These are phyloP conservation scores for Abscondita cerata DNA, from an alignment of 2,888 invertebrate genomes.

Conservation along the genomic window DNA sequence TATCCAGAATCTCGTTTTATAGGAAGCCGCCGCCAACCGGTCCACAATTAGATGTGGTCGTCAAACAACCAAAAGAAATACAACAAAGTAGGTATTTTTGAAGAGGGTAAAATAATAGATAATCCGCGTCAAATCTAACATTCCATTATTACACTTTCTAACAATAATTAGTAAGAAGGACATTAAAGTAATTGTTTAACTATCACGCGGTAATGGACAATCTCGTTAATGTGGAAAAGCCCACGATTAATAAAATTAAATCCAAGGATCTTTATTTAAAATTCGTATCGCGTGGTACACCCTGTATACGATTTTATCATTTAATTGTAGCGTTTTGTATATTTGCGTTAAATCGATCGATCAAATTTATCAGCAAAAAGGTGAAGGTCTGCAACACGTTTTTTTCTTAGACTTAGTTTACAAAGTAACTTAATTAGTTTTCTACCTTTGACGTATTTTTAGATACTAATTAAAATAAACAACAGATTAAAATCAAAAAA, in stretches of 20 bases:
- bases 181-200: conserved; percentile 10
- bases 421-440: neutral
- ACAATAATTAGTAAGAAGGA: conserved; percentile 1
- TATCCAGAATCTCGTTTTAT: conserved; percentile 27
- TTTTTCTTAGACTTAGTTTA: neutral
- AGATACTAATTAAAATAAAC: conserved; percentile 10
- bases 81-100: too few relatives aligned
- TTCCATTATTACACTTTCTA: conserved; percentile 6
- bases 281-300: too few relatives aligned
- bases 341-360: too few relatives aligned
- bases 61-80: conserved; percentile 31
- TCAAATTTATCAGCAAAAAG: too few relatives aligned
- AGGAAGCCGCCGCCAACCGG: conserved; percentile 33
- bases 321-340: too few relatives aligned
- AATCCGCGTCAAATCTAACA: neutral
- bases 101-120: neutral
- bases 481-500: conserved; percentile 9
- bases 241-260: conserved; percentile 2
- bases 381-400: too few relatives aligned
- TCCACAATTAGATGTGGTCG: conserved; percentile 36
- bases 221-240: conserved; percentile 12
- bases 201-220: conserved; percentile 3
- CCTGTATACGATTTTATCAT: too few relatives aligned
- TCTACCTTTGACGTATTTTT: conserved; percentile 7
- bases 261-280: neutral